A percentile compares a stretch with the other conserved stretches of the same genome.
phyloP scores from a whole-genome alignment of 2,888 invertebrate genomes.

The Meiosimyza platycephala region DNA sequence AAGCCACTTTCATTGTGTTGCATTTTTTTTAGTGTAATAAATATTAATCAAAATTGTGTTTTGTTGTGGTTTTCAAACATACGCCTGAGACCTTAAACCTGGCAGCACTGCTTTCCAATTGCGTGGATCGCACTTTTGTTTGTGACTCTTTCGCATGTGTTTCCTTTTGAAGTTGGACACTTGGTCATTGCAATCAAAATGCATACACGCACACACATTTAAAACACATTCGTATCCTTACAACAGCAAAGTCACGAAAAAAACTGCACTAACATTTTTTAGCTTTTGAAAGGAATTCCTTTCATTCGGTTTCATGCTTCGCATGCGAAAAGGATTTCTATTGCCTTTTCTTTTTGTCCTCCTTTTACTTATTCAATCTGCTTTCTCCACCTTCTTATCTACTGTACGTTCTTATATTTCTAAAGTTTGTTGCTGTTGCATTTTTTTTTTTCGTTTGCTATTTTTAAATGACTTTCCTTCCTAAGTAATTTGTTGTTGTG shows the following conservation, averaged over 20 bases:
- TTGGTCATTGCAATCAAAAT: constrained; percentile 46
- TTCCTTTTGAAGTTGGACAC: constrained; percentile 48
- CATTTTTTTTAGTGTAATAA: too few relatives aligned
- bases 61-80: too few relatives aligned
- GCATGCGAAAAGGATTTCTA: not conserved
- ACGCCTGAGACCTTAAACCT: too few relatives aligned
- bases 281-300: constrained; percentile 27
- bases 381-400: constrained; percentile 34
- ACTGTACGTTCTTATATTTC: constrained; percentile 34
- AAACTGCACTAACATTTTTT: constrained; percentile 13
- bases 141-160: constrained; percentile 9
- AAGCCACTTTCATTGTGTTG: too few relatives aligned
- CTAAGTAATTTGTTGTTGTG: constrained; percentile 53
- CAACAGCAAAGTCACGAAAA: constrained; percentile 33
- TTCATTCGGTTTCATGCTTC: constrained; percentile 35
- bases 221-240: constrained; percentile 7
- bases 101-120: too few relatives aligned
- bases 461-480: constrained; percentile 35
- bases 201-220: constrained; percentile 36
- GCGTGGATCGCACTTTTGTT: too few relatives aligned
- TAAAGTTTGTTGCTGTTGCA: constrained; percentile 28
- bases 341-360: constrained; percentile 4
- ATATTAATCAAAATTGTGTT: too few relatives aligned
- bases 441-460: not conserved
- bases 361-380: constrained; percentile 11